These are phyloP conservation scores for Chironomus striatipennis DNA, from an alignment of 1,140 invertebrate species.

Conservation along the genomic window DNA sequence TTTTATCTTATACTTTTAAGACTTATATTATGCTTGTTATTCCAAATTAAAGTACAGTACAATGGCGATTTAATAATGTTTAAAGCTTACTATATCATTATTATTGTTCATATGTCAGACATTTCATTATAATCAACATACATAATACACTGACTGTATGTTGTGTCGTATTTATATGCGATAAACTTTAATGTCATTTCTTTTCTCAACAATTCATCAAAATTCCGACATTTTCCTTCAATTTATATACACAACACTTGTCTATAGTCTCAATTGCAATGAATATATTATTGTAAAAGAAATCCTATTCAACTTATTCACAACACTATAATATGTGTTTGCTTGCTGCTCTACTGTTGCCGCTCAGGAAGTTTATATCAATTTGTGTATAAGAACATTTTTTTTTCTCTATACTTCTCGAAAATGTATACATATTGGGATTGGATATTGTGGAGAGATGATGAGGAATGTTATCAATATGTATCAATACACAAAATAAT, in stretches of 20 bases:
- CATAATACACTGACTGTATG: background rate
- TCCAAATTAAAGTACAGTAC: background rate
- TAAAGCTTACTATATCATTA: background rate
- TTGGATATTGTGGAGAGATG: background rate
- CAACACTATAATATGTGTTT: background rate
- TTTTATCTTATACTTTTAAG: too few species aligned
- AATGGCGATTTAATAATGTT: background rate
- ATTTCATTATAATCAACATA: too few species aligned
- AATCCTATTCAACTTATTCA: background rate
- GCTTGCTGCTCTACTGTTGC: background rate
- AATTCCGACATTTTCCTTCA: background rate
- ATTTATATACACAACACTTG: background rate
- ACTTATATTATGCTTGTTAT: too few species aligned
- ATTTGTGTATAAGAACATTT: background rate
- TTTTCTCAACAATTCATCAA: background rate
- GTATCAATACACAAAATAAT: slow-evolving; percentile 15
- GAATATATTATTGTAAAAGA: background rate
- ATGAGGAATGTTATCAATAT: slow-evolving; percentile 9
- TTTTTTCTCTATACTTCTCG: too few species aligned
- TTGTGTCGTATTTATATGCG: background rate
- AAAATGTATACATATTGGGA: too few species aligned
- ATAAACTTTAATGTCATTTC: slow-evolving; percentile 14
- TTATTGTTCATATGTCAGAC: background rate
- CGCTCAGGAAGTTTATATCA: background rate
- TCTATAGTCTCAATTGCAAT: background rate